phyloP scores from a whole-genome alignment of 2,888 invertebrate species.

The Drosophila falleni region DNA sequence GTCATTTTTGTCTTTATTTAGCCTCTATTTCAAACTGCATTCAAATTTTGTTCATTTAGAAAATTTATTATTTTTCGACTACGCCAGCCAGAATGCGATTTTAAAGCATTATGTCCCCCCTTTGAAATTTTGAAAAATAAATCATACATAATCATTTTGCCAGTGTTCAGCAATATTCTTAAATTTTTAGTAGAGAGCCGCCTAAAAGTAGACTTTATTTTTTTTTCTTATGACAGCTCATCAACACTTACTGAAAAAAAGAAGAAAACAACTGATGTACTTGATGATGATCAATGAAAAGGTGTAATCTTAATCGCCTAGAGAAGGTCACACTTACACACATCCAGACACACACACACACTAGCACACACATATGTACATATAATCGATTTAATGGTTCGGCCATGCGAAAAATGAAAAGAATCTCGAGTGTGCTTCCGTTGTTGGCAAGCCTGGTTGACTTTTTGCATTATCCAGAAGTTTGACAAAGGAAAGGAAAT shows the following conservation, averaged over 20 bases:
- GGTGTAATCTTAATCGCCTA: conserved; percentile 47
- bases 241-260: not conserved
- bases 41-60: too few species aligned
- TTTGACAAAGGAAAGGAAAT: conserved; percentile 71
- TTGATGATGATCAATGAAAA: conserved; percentile 16
- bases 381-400: conserved; percentile 54
- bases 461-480: conserved; percentile 57
- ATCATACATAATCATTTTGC: too few species aligned
- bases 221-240: not conserved
- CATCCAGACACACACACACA: not conserved
- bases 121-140: too few species aligned
- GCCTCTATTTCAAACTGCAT: too few species aligned
- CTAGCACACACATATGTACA: not conserved
- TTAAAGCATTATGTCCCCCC: too few species aligned
- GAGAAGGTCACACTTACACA: conserved; percentile 19
- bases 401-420: conserved; percentile 56
- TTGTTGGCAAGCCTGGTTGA: conserved; percentile 33
- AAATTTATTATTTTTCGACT: too few species aligned
- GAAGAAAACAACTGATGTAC: not conserved
- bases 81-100: too few species aligned
- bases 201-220: not conserved
- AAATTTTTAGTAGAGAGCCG: not conserved
- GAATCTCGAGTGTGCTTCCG: conserved; percentile 50
- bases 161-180: too few species aligned
- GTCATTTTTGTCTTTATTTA: too few species aligned